Evolutionary conservation across 2,888 invertebrate genomes (phyloP), one percentile per base, ranked within the genome.

Genomic region (Chaitophorus viminalis): DNA sequence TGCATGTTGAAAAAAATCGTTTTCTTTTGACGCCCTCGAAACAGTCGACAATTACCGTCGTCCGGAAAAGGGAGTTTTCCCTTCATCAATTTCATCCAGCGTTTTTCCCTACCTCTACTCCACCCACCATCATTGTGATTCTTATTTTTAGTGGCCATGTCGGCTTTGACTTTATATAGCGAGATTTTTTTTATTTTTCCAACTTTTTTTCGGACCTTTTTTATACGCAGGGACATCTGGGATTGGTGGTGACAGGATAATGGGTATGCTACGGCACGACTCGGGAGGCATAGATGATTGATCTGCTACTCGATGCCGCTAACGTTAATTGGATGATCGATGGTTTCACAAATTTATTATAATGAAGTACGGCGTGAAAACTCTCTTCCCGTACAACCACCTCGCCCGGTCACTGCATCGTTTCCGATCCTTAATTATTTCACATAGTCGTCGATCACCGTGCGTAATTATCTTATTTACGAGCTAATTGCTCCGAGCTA

Each of bases 251-350:
- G 81, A 87, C 87, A 65, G 87, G 87, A 87, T 87, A 87, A 87
- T 87, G 87, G 87, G 79, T 79, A 74, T 14, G 39, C 81, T 8
- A 31, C 79, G 17, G 68, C 52, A 36, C 72, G 86, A 86, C 86
- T 86, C 72, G 72, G 52, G 46, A 52, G 70, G 78, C 36, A 70
- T 52, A 79, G 93, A 94, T 95, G 95, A 95, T 95, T 94, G 95
- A 95, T 95, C 94, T 93, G 91, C 90, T 87, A 74, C 46, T 33
- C 39, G 39, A 72, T 36, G 78, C 72, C 78, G 70, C 85, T 25
- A 72, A 90, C 90, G 92, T 93, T 95, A 95, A 95, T 95, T 95
- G 95, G 94, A 93, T 95, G 95, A 95, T 95, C 93, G 95, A 95
- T 95, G 94, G 93, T 92, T 91, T 91, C 90, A 91, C 81, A 86